phyloP scores from a whole-genome alignment of 2,888 invertebrate genomes.

The Antheraea assamensis region DNA sequence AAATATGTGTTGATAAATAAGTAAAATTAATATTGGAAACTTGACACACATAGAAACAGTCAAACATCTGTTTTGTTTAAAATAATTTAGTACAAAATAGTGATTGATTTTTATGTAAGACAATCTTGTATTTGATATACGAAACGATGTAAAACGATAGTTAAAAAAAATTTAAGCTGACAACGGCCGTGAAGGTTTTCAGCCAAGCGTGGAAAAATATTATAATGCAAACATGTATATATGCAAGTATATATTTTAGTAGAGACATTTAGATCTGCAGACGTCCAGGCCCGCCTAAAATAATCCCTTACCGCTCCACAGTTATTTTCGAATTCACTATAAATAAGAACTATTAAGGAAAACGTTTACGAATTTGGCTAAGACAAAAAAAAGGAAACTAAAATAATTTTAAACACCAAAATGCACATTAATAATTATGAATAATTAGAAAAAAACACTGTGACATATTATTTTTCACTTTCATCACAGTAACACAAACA shows the following conservation, averaged over 20 bases:
- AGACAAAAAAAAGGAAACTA: neutral
- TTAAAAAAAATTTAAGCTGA: neutral
- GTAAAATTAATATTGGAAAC: neutral
- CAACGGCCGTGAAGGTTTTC: neutral
- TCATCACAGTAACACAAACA: neutral
- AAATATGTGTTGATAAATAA: slow-evolving; percentile 1
- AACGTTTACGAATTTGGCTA: neutral
- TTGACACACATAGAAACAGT: neutral
- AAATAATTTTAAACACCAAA: slow-evolving; percentile 30
- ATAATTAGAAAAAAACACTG: slow-evolving; percentile 27
- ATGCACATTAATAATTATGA: slow-evolving; percentile 50
- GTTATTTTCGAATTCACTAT: slow-evolving; percentile 68
- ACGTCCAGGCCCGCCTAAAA: slow-evolving; percentile 59
- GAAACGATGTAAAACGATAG: neutral
- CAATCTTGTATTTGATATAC: neutral
- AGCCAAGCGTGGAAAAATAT: slow-evolving; percentile 7
- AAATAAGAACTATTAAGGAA: slow-evolving; percentile 35
- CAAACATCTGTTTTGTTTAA: neutral
- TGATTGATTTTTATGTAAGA: neutral
- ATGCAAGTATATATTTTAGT: neutral
- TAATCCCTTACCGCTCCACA: slow-evolving; percentile 67
- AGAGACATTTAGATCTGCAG: slow-evolving; percentile 43
- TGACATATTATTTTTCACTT: slow-evolving; percentile 7
- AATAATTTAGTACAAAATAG: neutral
- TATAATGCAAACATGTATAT: neutral